These are phyloP conservation scores for Penaeus chinensis DNA, from an alignment of 1,140 invertebrate species.

Conservation along the genomic window DNA sequence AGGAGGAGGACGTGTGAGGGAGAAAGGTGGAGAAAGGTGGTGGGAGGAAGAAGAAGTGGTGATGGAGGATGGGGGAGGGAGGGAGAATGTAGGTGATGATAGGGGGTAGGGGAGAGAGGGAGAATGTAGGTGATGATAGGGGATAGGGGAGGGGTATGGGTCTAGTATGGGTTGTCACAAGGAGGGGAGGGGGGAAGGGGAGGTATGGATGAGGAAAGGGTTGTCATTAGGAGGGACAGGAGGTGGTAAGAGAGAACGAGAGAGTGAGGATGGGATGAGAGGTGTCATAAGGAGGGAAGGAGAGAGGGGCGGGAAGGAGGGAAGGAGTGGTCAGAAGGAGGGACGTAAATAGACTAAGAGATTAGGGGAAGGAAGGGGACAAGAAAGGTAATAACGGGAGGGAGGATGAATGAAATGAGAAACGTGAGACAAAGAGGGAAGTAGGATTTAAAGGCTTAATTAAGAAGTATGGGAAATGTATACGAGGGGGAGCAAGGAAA, in stretches of 20 bases:
- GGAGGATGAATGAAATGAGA: background rate
- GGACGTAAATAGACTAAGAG: background rate
- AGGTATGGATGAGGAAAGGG: background rate
- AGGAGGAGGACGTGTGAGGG: too few relatives aligned
- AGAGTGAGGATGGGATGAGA: background rate
- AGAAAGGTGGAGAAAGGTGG: conserved; percentile 7
- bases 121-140: background rate
- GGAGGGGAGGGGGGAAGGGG: background rate
- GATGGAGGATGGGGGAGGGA: conserved; percentile 34
- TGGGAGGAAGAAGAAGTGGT: conserved; percentile 23
- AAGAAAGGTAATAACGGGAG: background rate
- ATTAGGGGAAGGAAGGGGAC: background rate
- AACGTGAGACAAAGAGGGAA: conserved; percentile 27
- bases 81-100: background rate
- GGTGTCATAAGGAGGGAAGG: background rate
- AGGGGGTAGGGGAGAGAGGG: background rate
- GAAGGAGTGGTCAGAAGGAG: background rate
- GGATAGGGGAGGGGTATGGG: background rate
- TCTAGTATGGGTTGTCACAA: too few relatives aligned
- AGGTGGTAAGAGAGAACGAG: conserved; percentile 32
- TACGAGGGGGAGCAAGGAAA: background rate
- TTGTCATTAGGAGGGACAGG: background rate
- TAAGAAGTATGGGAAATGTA: conserved; percentile 16
- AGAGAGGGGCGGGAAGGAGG: background rate
- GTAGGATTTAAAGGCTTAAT: too few relatives aligned